These are phyloP conservation scores for Bubo bubo DNA, from an alignment of 2,113 vertebrate species.

Conservation along the genomic window DNA sequence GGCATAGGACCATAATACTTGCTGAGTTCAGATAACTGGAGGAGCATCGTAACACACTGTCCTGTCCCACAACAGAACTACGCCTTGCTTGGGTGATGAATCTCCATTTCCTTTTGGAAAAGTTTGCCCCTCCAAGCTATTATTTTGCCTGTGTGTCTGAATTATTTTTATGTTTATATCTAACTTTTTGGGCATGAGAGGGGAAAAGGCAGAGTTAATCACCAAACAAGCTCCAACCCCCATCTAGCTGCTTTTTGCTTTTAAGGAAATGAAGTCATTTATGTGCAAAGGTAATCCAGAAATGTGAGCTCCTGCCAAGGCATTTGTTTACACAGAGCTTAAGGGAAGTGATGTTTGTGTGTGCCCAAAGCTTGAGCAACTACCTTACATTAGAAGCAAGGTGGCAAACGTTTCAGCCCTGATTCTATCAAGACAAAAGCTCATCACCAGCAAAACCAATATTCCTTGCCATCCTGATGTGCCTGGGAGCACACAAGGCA, in stretches of 20 bases:
- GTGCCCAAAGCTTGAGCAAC: background rate
- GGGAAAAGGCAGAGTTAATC: background rate
- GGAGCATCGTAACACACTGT: background rate
- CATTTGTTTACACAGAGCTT: conserved; percentile 3
- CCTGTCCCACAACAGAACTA: background rate
- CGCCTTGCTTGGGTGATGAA: background rate
- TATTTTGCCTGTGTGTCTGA: background rate
- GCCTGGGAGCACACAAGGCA: background rate
- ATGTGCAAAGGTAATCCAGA: conserved; percentile 25
- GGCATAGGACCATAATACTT: background rate
- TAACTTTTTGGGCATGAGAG: rapidly evolving
- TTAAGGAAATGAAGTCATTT: conserved; percentile 47
- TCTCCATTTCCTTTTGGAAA: background rate
- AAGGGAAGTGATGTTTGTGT: background rate
- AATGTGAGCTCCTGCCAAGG: conserved; percentile 8
- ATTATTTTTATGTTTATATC: background rate
- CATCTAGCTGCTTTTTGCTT: background rate
- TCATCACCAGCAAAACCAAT: background rate
- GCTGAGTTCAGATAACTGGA: background rate
- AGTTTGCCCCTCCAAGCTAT: background rate
- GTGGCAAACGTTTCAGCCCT: background rate
- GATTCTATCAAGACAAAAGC: background rate
- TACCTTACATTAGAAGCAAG: background rate
- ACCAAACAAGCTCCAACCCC: background rate
- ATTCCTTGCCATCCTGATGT: background rate